Base-by-base conservation (phyloP, 2,888 invertebrate species). In the Carterocephalus palaemon region DNA sequence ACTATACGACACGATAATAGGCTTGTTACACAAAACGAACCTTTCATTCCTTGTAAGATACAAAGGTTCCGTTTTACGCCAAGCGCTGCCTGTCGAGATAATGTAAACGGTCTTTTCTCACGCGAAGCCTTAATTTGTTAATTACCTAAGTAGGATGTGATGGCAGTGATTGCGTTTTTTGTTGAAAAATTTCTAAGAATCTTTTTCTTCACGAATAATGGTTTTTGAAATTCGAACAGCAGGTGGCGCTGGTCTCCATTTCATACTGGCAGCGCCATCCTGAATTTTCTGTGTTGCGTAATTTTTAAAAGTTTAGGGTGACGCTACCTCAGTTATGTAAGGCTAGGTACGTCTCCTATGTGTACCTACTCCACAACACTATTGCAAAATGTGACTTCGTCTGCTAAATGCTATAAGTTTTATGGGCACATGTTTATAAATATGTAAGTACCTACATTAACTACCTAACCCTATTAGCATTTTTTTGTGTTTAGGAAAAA, bases 231-330 rank as follows among this genome's bases (percentile, higher is more conserved):
- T 31, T 16, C 34, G 40, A 37, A 12, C 56, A 64, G 72, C 80
- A 83, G 84, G 75, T 83, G 82, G 85, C 84, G 84, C 78, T 84
- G 83, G 72, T 80, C 74, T 80, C 77, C 51, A 46, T 56, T 55
- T 46, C 28, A 62, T 62, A 59, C 71, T 68, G 73, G 70, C 65
- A 75, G 84, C 83, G 85, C 85, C 82, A 84, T 77, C 81, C 81
- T 82, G 70, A 75, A 82, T 77, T 71, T 72, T 59, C 22, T 32
- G 28, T 17, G 26, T 33, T 32, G 17, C 4, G 20, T 33, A 3
- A 3, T 15, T 22, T 31, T 47, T 45, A 51, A 54, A 69, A 68
- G 67, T 78, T 78, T 75, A 75, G 70, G 81, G 67, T 83, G 79
- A 80, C 80, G 83, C 83, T 78, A 53, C 62, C 62, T 61, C 60